These are phyloP conservation scores for Eulemur albifrons DNA, from an alignment of 2,797 vertebrate species.

Conservation along the genomic window DNA sequence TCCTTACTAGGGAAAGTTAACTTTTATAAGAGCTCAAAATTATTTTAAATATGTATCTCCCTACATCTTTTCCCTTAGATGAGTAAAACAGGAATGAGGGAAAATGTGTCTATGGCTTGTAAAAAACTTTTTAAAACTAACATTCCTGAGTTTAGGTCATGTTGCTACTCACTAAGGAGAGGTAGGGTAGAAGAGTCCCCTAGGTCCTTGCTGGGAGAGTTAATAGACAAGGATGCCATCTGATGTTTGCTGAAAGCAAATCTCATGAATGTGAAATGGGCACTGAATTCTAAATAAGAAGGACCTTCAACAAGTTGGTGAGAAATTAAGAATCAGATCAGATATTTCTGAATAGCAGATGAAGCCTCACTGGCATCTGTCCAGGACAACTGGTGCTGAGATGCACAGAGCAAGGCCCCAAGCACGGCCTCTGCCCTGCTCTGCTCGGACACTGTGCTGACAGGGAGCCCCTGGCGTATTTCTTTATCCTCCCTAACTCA, in stretches of 20 bases:
- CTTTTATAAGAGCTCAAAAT: background rate
- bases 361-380: background rate
- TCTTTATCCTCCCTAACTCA: background rate
- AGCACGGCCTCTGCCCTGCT: background rate
- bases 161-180: background rate
- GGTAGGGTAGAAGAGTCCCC: background rate
- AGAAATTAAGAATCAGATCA: background rate
- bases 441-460: background rate
- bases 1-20: background rate
- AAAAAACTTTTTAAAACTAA: constrained; percentile 30
- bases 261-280: background rate
- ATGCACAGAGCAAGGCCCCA: fast-evolving
- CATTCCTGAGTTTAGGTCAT: constrained; percentile 7
- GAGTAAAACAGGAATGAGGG: background rate
- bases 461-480: background rate
- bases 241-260: background rate
- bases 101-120: background rate
- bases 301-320: background rate
- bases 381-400: background rate
- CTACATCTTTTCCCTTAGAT: background rate
- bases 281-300: background rate
- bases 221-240: background rate
- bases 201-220: background rate
- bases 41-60: background rate
- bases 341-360: background rate